Percentiles rank a stretch among this genome's conserved stretches.
Evolutionary conservation across 2,888 invertebrate genomes (phyloP).

Genomic region (Archips xylosteana): DNA sequence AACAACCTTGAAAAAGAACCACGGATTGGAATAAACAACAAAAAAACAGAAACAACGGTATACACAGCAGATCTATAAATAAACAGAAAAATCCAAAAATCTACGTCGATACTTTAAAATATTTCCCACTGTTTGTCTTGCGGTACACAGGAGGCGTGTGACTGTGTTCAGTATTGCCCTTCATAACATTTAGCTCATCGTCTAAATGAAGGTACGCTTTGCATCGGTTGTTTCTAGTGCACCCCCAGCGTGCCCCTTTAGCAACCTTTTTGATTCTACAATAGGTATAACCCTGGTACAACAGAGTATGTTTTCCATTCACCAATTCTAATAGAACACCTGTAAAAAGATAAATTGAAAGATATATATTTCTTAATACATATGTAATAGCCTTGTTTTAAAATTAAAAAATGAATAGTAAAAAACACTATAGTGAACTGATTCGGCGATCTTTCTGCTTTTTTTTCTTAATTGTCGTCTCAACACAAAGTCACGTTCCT

Average conservation of each 20-base stretch:
- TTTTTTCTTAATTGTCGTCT: no score
- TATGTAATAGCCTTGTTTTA: no score
- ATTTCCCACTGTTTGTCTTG: slow-evolving; percentile 5
- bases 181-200: neutral
- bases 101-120: neutral
- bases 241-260: slow-evolving; percentile 19
- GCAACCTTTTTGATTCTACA: neutral
- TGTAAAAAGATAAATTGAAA: neutral
- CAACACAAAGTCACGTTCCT: no score
- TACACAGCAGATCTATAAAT: no score
- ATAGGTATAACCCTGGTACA: slow-evolving; percentile 11
- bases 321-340: slow-evolving; percentile 15
- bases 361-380: no score
- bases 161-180: neutral
- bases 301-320: slow-evolving; percentile 1
- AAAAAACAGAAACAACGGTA: no score
- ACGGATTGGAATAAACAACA: no score
- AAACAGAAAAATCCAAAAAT: neutral
- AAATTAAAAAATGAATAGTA: no score
- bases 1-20: no score
- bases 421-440: no score
- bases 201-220: slow-evolving; percentile 26
- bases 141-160: slow-evolving; percentile 18
- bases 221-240: slow-evolving; percentile 17
- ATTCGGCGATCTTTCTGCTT: no score